These are phyloP conservation scores for Campaea margaritaria DNA, from an alignment of 2,888 invertebrate species.

Conservation along the genomic window DNA sequence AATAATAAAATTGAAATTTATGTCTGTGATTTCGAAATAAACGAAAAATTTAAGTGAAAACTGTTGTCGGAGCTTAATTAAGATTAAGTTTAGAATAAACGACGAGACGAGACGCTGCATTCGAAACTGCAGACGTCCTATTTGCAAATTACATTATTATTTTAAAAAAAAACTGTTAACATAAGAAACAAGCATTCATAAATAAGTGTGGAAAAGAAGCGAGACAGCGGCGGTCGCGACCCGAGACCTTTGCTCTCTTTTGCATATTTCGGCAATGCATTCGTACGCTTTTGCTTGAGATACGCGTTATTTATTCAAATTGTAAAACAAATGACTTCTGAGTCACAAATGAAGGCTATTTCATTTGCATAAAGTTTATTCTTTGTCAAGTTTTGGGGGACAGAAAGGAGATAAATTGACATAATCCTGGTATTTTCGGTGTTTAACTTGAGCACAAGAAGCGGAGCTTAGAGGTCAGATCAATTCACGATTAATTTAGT, in stretches of 20 bases:
- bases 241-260: constrained; percentile 37
- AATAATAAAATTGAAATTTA: too few relatives aligned
- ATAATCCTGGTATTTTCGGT: background rate
- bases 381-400: constrained; percentile 3
- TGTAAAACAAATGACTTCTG: constrained; percentile 19
- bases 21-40: too few relatives aligned
- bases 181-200: constrained; percentile 4
- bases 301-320: constrained; percentile 20
- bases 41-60: too few relatives aligned
- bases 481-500: too few relatives aligned
- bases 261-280: constrained; percentile 37
- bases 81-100: background rate
- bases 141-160: constrained; percentile 23
- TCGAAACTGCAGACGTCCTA: constrained; percentile 14
- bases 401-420: constrained; percentile 5
- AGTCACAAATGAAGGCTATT: constrained; percentile 15
- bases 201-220: constrained; percentile 23
- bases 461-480: too few relatives aligned
- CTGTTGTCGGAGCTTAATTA: background rate
- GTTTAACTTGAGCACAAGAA: too few relatives aligned
- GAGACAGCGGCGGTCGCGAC: constrained; percentile 20
- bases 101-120: background rate
- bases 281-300: constrained; percentile 23
- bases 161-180: constrained; percentile 24
- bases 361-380: constrained; percentile 14